A percentile compares a stretch with the other conserved stretches of the same genome.
These are phyloP conservation scores for Lycia hirtaria DNA, from an alignment of 2,888 invertebrate species.

Conservation along the genomic window DNA sequence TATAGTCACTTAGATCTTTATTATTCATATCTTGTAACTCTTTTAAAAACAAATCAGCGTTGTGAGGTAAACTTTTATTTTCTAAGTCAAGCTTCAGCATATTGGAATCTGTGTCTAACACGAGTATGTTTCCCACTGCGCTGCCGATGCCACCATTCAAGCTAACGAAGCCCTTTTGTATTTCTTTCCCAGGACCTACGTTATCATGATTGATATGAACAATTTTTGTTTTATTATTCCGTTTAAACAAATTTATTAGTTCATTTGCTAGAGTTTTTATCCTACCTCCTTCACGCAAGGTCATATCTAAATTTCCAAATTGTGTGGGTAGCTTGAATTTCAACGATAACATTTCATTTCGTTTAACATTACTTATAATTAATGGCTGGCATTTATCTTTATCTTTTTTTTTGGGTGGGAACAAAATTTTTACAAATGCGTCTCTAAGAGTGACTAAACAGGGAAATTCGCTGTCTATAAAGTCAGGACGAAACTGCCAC, in stretches of 20 bases:
- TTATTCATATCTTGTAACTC: conserved; percentile 30
- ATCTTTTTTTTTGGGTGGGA: conserved; percentile 34
- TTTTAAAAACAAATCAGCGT: conserved; percentile 44
- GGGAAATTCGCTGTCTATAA: conserved; percentile 45
- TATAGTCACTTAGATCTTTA: conserved; percentile 4
- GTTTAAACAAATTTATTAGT: conserved; percentile 25
- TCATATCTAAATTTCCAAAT: conserved; percentile 52
- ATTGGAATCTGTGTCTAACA: conserved; percentile 40
- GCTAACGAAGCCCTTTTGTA: conserved; percentile 42
- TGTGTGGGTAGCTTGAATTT: conserved; percentile 44
- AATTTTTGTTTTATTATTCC: conserved; percentile 20
- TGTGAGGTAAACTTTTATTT: conserved; percentile 30
- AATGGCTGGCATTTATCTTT: conserved; percentile 36
- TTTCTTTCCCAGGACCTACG: too few species aligned
- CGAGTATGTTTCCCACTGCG: conserved; percentile 50
- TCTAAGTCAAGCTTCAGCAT: conserved; percentile 43
- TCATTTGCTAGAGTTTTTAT: conserved; percentile 27
- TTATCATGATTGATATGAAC: conserved; percentile 43
- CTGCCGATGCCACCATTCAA: conserved; percentile 50
- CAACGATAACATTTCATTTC: conserved; percentile 27
- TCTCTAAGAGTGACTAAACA: conserved; percentile 42
- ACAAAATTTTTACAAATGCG: conserved; percentile 41
- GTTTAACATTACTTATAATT: conserved; percentile 37
- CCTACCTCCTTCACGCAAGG: too few species aligned
- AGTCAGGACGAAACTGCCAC: conserved; percentile 45